Percentiles rank a stretch among this genome's conserved stretches.
Conservation (phyloP, 2,888 invertebrate genomes). For the Eucera pruinosa region DNA sequence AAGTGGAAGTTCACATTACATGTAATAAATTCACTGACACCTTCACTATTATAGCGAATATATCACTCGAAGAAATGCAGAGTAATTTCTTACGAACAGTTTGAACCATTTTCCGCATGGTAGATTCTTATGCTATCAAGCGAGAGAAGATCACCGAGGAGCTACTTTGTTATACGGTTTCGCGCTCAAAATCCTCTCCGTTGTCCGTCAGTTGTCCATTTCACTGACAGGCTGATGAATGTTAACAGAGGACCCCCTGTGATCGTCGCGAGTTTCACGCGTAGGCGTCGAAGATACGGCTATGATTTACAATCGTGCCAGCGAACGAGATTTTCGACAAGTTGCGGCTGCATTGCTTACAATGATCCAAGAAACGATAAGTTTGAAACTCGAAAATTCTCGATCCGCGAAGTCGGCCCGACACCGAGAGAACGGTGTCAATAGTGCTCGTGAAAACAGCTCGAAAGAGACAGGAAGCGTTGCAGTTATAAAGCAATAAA, state of each 20-base stretch:
- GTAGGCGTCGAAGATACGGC: slow-evolving; percentile 24
- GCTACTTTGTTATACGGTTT: slow-evolving; percentile 67
- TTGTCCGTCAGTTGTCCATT: slow-evolving; percentile 68
- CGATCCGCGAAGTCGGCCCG: too few relatives aligned
- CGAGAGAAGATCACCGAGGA: slow-evolving; percentile 75
- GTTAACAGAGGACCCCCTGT: slow-evolving; percentile 61
- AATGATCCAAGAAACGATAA: slow-evolving; percentile 12
- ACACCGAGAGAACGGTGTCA: slow-evolving; percentile 32
- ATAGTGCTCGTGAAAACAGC: slow-evolving; percentile 18
- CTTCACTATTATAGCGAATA: too few relatives aligned
- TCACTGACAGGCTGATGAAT: slow-evolving; percentile 70
- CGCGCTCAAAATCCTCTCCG: slow-evolving; percentile 59
- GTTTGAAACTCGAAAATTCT: slow-evolving; percentile 1
- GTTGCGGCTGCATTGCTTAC: slow-evolving; percentile 6
- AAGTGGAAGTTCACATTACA: too few relatives aligned
- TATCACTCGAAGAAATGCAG: too few relatives aligned
- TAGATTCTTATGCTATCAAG: too few relatives aligned
- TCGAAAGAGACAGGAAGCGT: slow-evolving; percentile 26
- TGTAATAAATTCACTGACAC: too few relatives aligned
- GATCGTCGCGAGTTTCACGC: slow-evolving; percentile 45
- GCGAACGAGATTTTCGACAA: slow-evolving; percentile 46
- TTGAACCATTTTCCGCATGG: too few relatives aligned
- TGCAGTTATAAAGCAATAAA: slow-evolving; percentile 60
- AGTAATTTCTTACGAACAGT: too few relatives aligned
- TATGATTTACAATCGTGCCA: slow-evolving; percentile 43